phyloP scores from a whole-genome alignment of 2,797 vertebrate species.

The Pangasius djambal region DNA sequence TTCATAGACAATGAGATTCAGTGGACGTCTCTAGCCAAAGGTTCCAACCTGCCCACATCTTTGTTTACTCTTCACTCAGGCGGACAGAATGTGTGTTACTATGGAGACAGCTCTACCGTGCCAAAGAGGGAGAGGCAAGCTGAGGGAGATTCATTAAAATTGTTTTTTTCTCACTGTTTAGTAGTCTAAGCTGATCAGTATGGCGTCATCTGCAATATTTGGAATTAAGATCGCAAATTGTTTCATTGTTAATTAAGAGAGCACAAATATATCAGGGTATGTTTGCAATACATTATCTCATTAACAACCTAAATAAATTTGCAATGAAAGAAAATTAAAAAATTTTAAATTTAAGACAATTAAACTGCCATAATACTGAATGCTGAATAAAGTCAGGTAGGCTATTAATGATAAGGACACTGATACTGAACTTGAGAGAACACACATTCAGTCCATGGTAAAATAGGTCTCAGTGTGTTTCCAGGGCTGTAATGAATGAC shows the following conservation, averaged over 20 bases:
- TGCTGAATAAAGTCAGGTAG: not conserved
- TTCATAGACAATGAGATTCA: not conserved
- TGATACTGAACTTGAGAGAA: not conserved
- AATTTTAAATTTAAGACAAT: not conserved
- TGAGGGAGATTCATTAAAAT: not conserved
- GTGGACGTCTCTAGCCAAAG: not conserved
- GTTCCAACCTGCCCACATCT: slow-evolving; percentile 37
- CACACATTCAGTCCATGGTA: not conserved
- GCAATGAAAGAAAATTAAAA: not conserved
- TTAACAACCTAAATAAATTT: not conserved
- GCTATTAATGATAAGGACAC: not conserved
- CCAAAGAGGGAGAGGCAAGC: slow-evolving; percentile 1
- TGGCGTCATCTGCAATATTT: not conserved
- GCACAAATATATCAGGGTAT: not conserved
- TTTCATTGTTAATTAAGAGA: not conserved
- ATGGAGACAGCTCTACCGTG: slow-evolving; percentile 42
- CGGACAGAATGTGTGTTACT: slow-evolving; percentile 47
- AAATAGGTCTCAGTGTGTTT: not conserved
- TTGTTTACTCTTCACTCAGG: slow-evolving; percentile 37
- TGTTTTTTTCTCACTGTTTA: not conserved
- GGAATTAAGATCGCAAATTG: not conserved
- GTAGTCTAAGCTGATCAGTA: not conserved
- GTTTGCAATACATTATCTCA: not conserved
- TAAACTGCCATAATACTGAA: not conserved
- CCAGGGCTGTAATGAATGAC: slow-evolving; percentile 24